Evolutionary conservation across 1,140 invertebrate genomes (phyloP).

Genomic region (Drosophila pectinifera): DNA sequence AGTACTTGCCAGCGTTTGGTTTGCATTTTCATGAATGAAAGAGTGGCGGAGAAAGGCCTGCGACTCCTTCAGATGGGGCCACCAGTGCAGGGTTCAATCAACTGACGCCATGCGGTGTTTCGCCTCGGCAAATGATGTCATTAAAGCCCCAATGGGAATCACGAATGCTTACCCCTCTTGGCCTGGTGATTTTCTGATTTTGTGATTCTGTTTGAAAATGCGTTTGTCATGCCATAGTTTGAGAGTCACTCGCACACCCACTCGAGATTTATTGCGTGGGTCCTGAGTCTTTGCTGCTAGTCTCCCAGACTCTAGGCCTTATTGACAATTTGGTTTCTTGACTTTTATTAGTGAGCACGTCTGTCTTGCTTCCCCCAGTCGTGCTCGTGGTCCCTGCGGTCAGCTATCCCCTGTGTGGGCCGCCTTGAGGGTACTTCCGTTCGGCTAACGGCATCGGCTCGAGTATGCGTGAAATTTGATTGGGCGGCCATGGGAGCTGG

Average conservation of each 20-base stretch:
- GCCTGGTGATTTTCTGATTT: background rate
- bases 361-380: conserved; percentile 39
- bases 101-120: conserved; percentile 53
- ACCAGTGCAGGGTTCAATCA: conserved; percentile 75
- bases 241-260: conserved; percentile 62
- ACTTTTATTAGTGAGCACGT: conserved; percentile 71
- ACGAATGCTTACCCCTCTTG: conserved; percentile 41
- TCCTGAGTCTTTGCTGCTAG: conserved; percentile 41
- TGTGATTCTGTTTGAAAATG: conserved; percentile 46
- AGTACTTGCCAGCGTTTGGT: conserved; percentile 58
- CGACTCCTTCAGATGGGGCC: conserved; percentile 32
- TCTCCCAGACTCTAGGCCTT: conserved; percentile 50
- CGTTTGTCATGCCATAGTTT: conserved; percentile 74
- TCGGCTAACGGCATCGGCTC: conserved; percentile 59
- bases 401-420: conserved; percentile 60
- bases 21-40: conserved; percentile 79
- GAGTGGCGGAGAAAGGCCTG: conserved; percentile 62
- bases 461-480: conserved; percentile 60
- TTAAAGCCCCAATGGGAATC: conserved; percentile 61
- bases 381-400: conserved; percentile 32
- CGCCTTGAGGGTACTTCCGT: conserved; percentile 74
- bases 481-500: conserved; percentile 26
- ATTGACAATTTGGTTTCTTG: conserved; percentile 73
- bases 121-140: conserved; percentile 69
- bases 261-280: conserved; percentile 62